phyloP scores from a whole-genome alignment of 1,140 invertebrate genomes.

The Diprion similis region DNA sequence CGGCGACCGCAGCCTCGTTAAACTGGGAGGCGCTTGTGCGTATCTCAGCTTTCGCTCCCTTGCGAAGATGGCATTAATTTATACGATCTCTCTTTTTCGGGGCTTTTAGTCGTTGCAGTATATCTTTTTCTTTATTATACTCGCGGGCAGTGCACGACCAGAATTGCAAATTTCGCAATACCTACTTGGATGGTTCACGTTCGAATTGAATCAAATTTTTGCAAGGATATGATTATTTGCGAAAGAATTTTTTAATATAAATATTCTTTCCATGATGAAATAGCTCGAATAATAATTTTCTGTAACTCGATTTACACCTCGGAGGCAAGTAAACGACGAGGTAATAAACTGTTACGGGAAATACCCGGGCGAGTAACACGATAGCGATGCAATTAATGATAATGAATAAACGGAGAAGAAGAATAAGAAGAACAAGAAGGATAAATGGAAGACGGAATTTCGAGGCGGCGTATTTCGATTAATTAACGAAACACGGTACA shows the following conservation, averaged over 20 bases:
- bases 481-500: constrained; percentile 29
- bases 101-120: too few species aligned
- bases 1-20: constrained; percentile 52
- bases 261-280: neutral
- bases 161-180: too few species aligned
- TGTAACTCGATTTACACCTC: neutral
- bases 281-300: neutral
- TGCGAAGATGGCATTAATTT: too few species aligned
- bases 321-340: neutral
- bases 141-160: too few species aligned
- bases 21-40: too few species aligned
- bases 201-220: too few species aligned
- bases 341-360: neutral
- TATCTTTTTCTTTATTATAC: too few species aligned
- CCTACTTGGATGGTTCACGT: too few species aligned
- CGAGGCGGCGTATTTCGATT: constrained; percentile 23
- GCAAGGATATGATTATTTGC: too few species aligned
- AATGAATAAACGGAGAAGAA: constrained; percentile 25
- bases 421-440: constrained; percentile 23
- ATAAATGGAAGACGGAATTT: constrained; percentile 7
- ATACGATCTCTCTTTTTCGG: too few species aligned
- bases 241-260: neutral
- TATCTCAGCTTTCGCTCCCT: too few species aligned
- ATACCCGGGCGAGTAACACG: constrained; percentile 17
- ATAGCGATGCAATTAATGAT: constrained; percentile 27